A percentile compares a stretch with the other conserved stretches of the same genome.
These are phyloP conservation scores for Ladona fulva DNA, from an alignment of 1,140 invertebrate species.

Conservation along the genomic window DNA sequence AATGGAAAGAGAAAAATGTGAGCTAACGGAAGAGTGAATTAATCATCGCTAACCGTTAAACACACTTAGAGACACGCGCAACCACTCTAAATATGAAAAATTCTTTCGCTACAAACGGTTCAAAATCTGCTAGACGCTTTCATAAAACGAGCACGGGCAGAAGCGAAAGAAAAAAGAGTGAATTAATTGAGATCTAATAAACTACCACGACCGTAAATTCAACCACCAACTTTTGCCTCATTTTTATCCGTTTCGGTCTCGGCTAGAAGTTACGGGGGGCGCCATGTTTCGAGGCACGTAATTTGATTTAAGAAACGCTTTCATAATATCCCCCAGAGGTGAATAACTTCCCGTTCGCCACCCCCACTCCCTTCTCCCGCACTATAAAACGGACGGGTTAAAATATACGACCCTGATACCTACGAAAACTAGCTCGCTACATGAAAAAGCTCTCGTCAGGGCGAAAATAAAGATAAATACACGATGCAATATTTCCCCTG, in stretches of 20 bases:
- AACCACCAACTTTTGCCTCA: background rate
- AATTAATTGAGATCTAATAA: background rate
- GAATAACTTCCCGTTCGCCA: background rate
- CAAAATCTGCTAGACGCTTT: too few relatives aligned
- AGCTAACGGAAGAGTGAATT: too few relatives aligned
- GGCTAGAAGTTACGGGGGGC: background rate
- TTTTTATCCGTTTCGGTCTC: background rate
- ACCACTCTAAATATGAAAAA: too few relatives aligned
- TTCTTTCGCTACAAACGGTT: too few relatives aligned
- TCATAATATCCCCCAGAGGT: background rate
- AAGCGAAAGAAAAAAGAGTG: too few relatives aligned
- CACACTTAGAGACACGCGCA: too few relatives aligned
- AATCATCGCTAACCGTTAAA: too few relatives aligned
- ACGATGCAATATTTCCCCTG: background rate
- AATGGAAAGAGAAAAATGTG: too few relatives aligned
- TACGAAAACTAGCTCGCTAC: constrained; percentile 4
- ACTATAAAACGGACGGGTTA: constrained; percentile 2
- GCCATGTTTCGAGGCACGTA: background rate
- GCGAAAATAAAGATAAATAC: constrained; percentile 7
- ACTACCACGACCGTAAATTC: background rate
- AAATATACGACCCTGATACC: constrained; percentile 5
- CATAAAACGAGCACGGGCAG: too few relatives aligned
- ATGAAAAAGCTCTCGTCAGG: background rate
- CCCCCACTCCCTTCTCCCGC: background rate
- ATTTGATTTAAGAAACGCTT: constrained; percentile 10